Percentiles rank a stretch among this genome's conserved stretches.
Conservation (phyloP, 2,888 invertebrate species). For the Hemicrepidius hirtus region DNA sequence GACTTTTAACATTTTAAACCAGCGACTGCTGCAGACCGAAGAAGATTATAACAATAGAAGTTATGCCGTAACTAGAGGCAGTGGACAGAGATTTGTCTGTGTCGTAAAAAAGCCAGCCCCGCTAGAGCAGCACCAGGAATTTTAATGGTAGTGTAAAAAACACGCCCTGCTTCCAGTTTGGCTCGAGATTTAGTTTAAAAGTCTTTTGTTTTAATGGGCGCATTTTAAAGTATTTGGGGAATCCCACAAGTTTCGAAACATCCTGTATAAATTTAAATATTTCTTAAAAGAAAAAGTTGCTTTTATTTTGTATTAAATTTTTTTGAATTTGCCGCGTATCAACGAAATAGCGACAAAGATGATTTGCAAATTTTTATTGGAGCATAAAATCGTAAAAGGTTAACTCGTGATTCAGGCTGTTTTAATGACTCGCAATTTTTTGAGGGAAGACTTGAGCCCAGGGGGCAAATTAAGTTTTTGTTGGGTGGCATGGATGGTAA, state of each 20-base stretch:
- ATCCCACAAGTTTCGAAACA: too few relatives aligned
- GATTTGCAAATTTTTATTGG: conserved; percentile 3
- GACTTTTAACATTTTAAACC: conserved; percentile 19
- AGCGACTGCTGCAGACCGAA: conserved; percentile 33
- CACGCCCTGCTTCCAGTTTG: conserved; percentile 34
- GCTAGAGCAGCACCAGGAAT: conserved; percentile 45
- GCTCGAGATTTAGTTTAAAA: neutral
- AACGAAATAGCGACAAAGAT: neutral
- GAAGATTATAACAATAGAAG: conserved; percentile 52
- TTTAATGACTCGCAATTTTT: conserved; percentile 31
- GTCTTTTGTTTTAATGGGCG: neutral
- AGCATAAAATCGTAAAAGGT: conserved; percentile 8
- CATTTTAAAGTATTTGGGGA: too few relatives aligned
- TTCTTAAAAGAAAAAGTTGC: too few relatives aligned
- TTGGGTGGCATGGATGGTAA: conserved; percentile 4
- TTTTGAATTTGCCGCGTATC: neutral
- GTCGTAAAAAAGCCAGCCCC: conserved; percentile 44
- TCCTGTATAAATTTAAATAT: too few relatives aligned
- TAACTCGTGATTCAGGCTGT: conserved; percentile 12
- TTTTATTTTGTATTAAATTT: too few relatives aligned
- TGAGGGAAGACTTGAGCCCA: conserved; percentile 8
- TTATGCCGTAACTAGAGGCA: conserved; percentile 46
- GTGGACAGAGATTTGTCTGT: conserved; percentile 51
- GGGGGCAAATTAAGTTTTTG: conserved; percentile 37
- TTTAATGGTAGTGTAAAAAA: conserved; percentile 50